Percentiles rank a stretch among this genome's conserved stretches.
Conservation (phyloP, 2,797 vertebrate species). For the Sebastes melanostomus region DNA sequence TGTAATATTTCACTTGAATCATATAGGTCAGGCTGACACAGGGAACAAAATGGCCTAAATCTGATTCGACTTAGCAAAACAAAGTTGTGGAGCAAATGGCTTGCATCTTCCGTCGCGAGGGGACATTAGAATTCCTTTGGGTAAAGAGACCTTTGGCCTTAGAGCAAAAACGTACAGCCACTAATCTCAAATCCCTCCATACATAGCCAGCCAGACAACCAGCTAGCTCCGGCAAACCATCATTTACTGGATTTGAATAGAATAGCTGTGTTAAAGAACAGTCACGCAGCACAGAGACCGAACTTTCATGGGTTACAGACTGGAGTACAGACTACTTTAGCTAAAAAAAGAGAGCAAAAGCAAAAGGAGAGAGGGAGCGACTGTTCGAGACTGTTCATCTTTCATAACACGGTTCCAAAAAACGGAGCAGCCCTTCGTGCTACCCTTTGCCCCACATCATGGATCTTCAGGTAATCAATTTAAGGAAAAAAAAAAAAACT, state of each 20-base stretch:
- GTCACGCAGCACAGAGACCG: slow-evolving; percentile 31
- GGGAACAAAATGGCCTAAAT: slow-evolving; percentile 61
- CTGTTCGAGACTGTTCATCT: slow-evolving; percentile 42
- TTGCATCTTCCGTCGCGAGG: slow-evolving; percentile 15
- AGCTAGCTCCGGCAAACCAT: slow-evolving; percentile 24
- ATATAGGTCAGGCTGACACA: slow-evolving; percentile 60
- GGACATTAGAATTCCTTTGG: slow-evolving; percentile 33
- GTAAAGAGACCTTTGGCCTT: slow-evolving; percentile 13
- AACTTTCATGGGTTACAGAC: slow-evolving; percentile 39
- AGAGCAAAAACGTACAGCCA: slow-evolving; percentile 26
- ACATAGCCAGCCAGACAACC: slow-evolving; percentile 12
- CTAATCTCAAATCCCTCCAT: slow-evolving; percentile 26
- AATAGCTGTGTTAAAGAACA: slow-evolving; percentile 54
- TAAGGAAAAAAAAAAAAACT: slow-evolving; percentile 29
- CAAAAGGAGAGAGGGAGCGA: slow-evolving; percentile 15
- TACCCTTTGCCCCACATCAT: slow-evolving; percentile 45
- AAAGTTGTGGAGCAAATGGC: slow-evolving; percentile 36
- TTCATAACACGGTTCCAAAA: slow-evolving; percentile 58
- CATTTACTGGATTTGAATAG: slow-evolving; percentile 49
- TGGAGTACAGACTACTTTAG: slow-evolving; percentile 47
- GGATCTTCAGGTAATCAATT: slow-evolving; percentile 56
- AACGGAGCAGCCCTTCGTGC: slow-evolving; percentile 31
- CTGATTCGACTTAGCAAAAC: slow-evolving; percentile 44
- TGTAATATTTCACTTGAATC: slow-evolving; percentile 58
- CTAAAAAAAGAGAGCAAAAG: slow-evolving; percentile 11